Evolutionary conservation across 1,140 invertebrate genomes (phyloP), one percentile per base, ranked within the genome.

Genomic region (Holotrichia oblita): DNA sequence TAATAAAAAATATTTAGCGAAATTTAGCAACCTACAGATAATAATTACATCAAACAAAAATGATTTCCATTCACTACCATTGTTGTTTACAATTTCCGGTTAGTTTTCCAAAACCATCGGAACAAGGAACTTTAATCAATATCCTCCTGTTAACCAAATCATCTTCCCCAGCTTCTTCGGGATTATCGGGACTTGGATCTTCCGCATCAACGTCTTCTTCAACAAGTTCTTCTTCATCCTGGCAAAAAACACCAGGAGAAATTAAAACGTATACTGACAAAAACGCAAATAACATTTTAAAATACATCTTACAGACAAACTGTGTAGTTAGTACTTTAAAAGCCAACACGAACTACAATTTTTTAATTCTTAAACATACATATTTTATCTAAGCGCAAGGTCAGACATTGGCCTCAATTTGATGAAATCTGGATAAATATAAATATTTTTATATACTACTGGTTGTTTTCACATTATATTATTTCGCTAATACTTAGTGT

Each of bases 361-460:
- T 12, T 24, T 24, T 22, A 27, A 9, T 8, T 34, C 20, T 17
- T 27, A 34, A 8, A 69, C 22, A 8, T 27, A 64, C 17, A 22
- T 64, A 69, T 69, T 69, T 69, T 69, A 69, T 69, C 61, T 27
- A 69, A 69, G 10, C 7, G 22, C 61, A 69, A 27, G 61, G 61
- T 69, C 61, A 69, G 6, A 17, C 14, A n/a, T n/a, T 17, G 48
- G 48, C 4, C 14, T 55, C 27, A 34, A 2, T 34, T 34, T 34
- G 27, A 34, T 34, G 27, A 34, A 4, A 34, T 34, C 27, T 55
- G 48, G n/a, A 34, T 34, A 34, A 55, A 55, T 55, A 17, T 55
- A 55, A 55, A 55, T 55, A 55, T 55, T 55, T 55, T 0, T 48
- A 48, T 48, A 34, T 34, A 34, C 27, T 34, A 34, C 4, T 1